Base-by-base conservation (phyloP, 2,888 invertebrate species). In the Drosophila putrida region DNA sequence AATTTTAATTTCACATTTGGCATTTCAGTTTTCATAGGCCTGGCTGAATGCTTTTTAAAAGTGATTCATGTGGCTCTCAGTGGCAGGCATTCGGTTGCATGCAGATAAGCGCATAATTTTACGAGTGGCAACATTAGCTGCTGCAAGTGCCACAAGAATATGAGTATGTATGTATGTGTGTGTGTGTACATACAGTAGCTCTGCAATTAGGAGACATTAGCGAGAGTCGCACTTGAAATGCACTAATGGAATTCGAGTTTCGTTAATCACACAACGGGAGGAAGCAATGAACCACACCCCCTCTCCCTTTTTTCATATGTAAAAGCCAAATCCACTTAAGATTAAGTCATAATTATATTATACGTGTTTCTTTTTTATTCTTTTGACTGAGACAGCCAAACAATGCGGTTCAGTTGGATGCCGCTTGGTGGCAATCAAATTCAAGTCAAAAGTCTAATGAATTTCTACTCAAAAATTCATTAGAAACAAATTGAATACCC, bases 381-480 rank as follows among this genome's bases (percentile, higher is more conserved):
- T 27, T 47, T 38, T 33, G 13, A 36, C 20, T 50, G 31, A 28
- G 20, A 20, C 57, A 35, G 46, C 47, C 47, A 49, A 31, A 63
- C 57, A 64, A 47, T 47, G 64, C 59, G 9, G 9, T 49, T 43
- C 50, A 49, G 49, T 10, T 60, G 44, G 35, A 38, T 44, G 62
- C 62, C 41, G 57, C 11, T 43, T 53, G 46, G 28, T 51, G 61
- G 60, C 74, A 66, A 71, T 88, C 68, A 63, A 88, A 86, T 55
- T 36, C 55, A 25, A 74, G 66, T 88, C 87, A 78, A 46, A 57
- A 36, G 46, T 57, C 57, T 75, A 78, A 88, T 83, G 82, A 88
- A 84, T 88, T 83, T 83, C 67, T 62, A 73, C 84, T 88, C 78
- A 75, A 70, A 83, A 89, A 83, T 87, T 87, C 83, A 83, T 83